Base-by-base conservation (phyloP, 2,888 invertebrate genomes). In the Chaitophorus viminalis region DNA sequence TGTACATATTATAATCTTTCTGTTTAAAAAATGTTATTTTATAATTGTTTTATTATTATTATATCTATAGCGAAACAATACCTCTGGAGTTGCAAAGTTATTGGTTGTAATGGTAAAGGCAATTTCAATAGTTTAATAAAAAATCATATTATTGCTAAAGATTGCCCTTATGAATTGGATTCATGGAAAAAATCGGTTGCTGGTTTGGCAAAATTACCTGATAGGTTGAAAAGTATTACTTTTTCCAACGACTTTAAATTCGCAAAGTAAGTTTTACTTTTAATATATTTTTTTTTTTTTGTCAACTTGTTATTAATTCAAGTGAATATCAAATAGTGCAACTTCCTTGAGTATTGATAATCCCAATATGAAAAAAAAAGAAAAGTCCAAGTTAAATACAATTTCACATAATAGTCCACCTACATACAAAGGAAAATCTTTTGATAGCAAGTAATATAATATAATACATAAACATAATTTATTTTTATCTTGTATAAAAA, bases 61-160 rank as follows among this genome's bases (percentile, higher is more conserved):
- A 33, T 25, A 77, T 60, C 68, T 89, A 68, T 54, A 91, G 95
- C 94, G 91, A 91, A 94, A 36, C 92, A 92, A 8, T 92, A 93
- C 81, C 92, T 92, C 77, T 93, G 95, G 65, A 94, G 94, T 90
- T 98, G 98, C 92, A 95, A 96, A 11, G 95, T 96, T 74, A 94
- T 94, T 70, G 97, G 97, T 0, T 98, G 98, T 91, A 94, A 95
- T 89, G 98, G 98, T 25, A 94, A 96, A 90, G 98, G 98, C n/a
- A 97, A 98, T 91, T 94, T 94, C 95, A 94, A 91, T 96, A 96
- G 83, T 94, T 96, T 31, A 94, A 95, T 91, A n/a, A 6, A 17
- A 9, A 33, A 65, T 81, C 87, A 87, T 65, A 21, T 11, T 11
- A 1, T 11, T 31, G 2, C 18, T 31, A 75, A 33, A 18, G 81